Evolutionary conservation across 1,140 invertebrate genomes (phyloP), one percentile per base, ranked within the genome.

Genomic region (Gryllus bimaculatus): DNA sequence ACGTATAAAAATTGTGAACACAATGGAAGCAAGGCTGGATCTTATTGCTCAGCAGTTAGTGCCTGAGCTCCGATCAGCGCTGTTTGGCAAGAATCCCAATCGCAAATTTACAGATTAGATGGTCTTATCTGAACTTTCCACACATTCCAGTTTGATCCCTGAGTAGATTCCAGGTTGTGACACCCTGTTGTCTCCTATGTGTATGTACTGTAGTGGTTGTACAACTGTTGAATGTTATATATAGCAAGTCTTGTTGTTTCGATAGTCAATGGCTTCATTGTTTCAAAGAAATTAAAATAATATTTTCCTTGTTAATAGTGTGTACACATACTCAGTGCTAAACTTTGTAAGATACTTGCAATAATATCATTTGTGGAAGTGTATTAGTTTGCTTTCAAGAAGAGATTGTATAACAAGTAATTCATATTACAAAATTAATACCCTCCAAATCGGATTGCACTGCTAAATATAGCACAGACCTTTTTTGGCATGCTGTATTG

Each of bases 71-170:
- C 93, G 97, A 88, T 93, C 91, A 77, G 94, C 95, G 47, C 88
- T 99, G 77, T 99, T 99, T 87, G 97, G 98, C 48, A 90, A 90
- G 81, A 99, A 99, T 87, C 91, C 93, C 73, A 99, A 98, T 89
- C 93, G 98, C 84, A 97, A 96, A 90, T 99, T 99, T 89, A 92
- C 92, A 83, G 97, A 99, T 89, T 99, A 97, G 84, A 73, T 54
- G 26, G 26, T 39, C 26, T 39, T 39, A 39, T 1, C 26, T 47
- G 39, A 39, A 74, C 15, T 20, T 2, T 15, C 39, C 77, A 49
- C 54, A 54, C 78, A 78, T 78, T 78, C 78, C 66, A 78, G 48
- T 77, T 39, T 5, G 26, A 39, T 39, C 26, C 26, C 26, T 5
- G 26, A 39, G 26, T 66, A 18, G 54, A 18, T 0, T 66, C 54